Evolutionary conservation across 2,797 vertebrate species (phyloP).

Genomic region (Myotis findleyi): DNA sequence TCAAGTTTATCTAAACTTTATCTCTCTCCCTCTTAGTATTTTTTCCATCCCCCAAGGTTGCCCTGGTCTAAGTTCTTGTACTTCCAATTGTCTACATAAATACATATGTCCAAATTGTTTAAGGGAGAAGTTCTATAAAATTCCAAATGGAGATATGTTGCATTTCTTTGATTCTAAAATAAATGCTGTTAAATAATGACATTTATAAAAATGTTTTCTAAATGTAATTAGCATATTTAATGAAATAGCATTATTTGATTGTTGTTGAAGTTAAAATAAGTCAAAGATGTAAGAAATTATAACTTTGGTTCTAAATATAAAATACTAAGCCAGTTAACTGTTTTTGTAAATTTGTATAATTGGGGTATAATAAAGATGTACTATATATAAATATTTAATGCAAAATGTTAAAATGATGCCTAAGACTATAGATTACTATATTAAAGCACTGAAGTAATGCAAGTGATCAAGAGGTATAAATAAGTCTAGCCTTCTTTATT

Average conservation of each 20-base stretch:
- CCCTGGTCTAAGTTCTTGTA: neutral
- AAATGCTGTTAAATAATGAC: neutral
- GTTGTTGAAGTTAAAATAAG: neutral
- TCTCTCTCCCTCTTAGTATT: neutral
- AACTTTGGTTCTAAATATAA: neutral
- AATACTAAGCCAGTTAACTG: neutral
- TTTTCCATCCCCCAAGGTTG: neutral
- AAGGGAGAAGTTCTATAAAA: neutral
- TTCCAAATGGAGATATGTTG: neutral
- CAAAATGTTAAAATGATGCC: neutral
- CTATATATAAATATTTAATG: neutral
- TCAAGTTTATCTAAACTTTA: neutral
- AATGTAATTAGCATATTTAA: neutral
- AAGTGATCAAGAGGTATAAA: neutral
- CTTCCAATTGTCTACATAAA: neutral
- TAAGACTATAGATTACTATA: neutral
- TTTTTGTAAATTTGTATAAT: neutral
- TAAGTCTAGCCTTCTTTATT: neutral
- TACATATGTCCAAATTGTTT: neutral
- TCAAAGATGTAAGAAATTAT: neutral
- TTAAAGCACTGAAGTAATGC: neutral
- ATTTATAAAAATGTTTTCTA: neutral
- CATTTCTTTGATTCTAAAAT: constrained; percentile 10
- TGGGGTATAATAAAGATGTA: neutral
- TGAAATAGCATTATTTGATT: neutral